A percentile compares a stretch with the other conserved stretches of the same genome.
Evolutionary conservation across 2,113 vertebrate species (phyloP).

Genomic region (Regulus satrapa): DNA sequence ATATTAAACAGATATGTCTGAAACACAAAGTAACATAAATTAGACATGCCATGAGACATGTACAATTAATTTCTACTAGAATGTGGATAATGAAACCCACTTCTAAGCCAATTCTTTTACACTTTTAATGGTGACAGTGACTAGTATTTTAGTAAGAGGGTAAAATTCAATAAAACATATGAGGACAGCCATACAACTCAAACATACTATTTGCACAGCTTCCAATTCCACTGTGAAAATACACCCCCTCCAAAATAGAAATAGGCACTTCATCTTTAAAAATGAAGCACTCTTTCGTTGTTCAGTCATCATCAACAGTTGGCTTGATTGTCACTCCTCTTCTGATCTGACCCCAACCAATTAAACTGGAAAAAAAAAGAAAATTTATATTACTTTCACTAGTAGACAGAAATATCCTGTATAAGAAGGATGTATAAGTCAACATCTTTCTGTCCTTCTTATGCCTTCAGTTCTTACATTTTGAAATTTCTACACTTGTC

Average conservation of each 20-base stretch:
- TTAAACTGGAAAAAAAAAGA: slow-evolving; percentile 80
- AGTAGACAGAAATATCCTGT: neutral
- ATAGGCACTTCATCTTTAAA: slow-evolving; percentile 33
- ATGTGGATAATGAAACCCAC: slow-evolving; percentile 53
- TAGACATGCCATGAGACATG: slow-evolving; percentile 68
- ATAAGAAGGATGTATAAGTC: too few relatives aligned
- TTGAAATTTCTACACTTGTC: neutral
- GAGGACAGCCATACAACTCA: slow-evolving; percentile 53
- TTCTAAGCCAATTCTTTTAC: slow-evolving; percentile 51
- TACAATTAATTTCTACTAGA: slow-evolving; percentile 58
- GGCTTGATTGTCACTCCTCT: slow-evolving; percentile 99
- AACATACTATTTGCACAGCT: slow-evolving; percentile 46
- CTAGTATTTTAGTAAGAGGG: slow-evolving; percentile 65
- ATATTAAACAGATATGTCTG: slow-evolving; percentile 39
- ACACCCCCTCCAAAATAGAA: slow-evolving; percentile 45
- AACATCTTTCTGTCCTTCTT: neutral
- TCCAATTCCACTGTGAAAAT: slow-evolving; percentile 62
- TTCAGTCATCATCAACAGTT: slow-evolving; percentile 95
- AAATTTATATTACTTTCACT: neutral
- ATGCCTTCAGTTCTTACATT: neutral
- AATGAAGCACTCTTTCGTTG: slow-evolving; percentile 48
- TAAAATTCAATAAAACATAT: slow-evolving; percentile 52
- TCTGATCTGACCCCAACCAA: slow-evolving; percentile 98
- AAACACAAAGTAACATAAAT: slow-evolving; percentile 71
- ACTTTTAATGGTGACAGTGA: slow-evolving; percentile 58